Evolutionary conservation across 2,888 invertebrate genomes (phyloP), one percentile per base, ranked within the genome.

Genomic region (Myopa tessellatipennis): DNA sequence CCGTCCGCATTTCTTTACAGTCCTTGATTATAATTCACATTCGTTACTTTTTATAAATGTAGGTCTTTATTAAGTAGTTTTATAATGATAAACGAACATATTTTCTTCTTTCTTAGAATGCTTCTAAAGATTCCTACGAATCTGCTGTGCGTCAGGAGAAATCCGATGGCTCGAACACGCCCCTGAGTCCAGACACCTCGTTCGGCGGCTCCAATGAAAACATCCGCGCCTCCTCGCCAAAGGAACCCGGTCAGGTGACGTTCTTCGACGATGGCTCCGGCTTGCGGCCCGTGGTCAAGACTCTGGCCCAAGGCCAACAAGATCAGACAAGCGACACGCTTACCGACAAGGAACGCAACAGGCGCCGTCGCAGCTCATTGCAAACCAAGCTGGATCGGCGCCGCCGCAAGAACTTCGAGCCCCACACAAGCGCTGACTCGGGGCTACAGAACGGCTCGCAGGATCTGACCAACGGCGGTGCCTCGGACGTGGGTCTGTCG

Each of bases 351-450:
- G 89, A 89, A 74, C 86, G 88, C 40, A 86, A 87, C 80, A 87
- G 89, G 8, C 87, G 89, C 76, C 86, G 89, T 77, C 88, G 89
- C 78, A 88, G 87, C 76, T 89, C 89, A 26, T 83, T 89, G 83
- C 89, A 89, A 82, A 86, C 89, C 18, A 90, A 89, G 83, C 83
- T 89, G 45, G 89, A 89, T 81, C 86, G 89, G 71, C 87, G 89
- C 76, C 85, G 89, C 71, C 88, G 89, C 78, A 89, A 89, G 80
- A 88, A 88, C 79, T 85, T 85, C 82, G 87, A 88, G 76, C 45
- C 6, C 45, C 7, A 45, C 16, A 77, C 82, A 67, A 82, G 80
- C 67, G 77, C 79, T 6, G 82, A 82, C 26, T 34, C 55, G 36
- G 8, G 34, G 36, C 14, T 63, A 10, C 83, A 82, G 74, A 82